Percentiles rank a stretch among this genome's conserved stretches.
Conservation (phyloP, 1,140 invertebrate genomes). For the Zaprionus tsacasi region DNA sequence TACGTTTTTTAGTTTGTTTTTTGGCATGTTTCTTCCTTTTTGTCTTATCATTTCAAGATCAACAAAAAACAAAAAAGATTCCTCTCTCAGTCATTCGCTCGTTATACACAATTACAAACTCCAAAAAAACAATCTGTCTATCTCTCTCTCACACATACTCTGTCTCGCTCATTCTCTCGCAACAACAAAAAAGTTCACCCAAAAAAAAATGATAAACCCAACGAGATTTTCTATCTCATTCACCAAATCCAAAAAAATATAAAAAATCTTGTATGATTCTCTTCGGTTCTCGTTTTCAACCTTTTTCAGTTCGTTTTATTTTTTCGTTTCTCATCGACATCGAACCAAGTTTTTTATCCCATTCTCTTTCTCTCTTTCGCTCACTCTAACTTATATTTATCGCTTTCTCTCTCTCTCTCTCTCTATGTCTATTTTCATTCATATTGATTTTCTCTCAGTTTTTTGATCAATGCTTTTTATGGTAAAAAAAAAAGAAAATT, state of each 20-base stretch:
- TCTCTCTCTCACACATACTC: conserved; percentile 17
- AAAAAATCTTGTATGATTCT: conserved; percentile 4
- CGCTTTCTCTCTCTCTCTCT: neutral
- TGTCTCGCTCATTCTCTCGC: conserved; percentile 28
- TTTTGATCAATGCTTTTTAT: conserved; percentile 77
- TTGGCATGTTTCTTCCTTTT: conserved; percentile 9
- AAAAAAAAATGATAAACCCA: neutral
- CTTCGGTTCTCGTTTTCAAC: conserved; percentile 16
- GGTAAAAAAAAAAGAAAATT: conserved; percentile 47
- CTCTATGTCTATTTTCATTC: neutral
- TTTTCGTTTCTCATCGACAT: conserved; percentile 21
- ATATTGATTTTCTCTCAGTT: conserved; percentile 49
- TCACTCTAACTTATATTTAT: conserved; percentile 1
- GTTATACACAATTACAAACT: conserved; percentile 41
- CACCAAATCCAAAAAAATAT: conserved; percentile 39
- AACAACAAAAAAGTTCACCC: conserved; percentile 59
- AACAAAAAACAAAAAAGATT: conserved; percentile 27
- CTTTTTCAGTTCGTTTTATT: neutral
- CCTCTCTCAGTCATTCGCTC: conserved; percentile 36
- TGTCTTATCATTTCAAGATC: conserved; percentile 22
- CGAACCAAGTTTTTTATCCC: conserved; percentile 17
- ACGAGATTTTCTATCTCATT: conserved; percentile 40
- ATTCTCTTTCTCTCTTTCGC: neutral
- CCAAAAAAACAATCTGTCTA: conserved; percentile 19
- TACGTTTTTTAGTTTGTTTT: neutral